These are phyloP conservation scores for Schizaphis graminum DNA, from an alignment of 2,888 invertebrate genomes.

Conservation along the genomic window DNA sequence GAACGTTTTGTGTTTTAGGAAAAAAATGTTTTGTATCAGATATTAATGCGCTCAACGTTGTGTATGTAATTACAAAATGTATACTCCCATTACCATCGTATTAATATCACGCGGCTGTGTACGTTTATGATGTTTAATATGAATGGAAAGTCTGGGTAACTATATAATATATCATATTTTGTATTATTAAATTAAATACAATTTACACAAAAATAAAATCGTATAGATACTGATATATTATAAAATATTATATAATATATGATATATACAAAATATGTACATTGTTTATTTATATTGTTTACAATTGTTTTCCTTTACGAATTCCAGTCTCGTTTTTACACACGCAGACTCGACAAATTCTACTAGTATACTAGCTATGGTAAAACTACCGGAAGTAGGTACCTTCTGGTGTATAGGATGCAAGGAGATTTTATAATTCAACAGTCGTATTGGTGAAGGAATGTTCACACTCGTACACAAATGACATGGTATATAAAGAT, in stretches of 20 bases:
- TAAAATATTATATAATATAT: too few species aligned
- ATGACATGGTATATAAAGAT: neutral
- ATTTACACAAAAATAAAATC: neutral
- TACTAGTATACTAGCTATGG: neutral
- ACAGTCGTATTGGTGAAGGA: neutral
- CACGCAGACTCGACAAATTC: neutral
- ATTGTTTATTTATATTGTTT: neutral
- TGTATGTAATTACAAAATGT: neutral
- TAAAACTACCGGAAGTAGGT: neutral
- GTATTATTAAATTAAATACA: neutral
- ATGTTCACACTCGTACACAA: neutral
- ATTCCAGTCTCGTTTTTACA: neutral
- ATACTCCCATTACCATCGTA: neutral
- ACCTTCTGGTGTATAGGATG: neutral
- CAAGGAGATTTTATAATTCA: neutral
- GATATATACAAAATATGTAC: neutral
- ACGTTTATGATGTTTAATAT: neutral
- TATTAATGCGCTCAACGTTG: neutral
- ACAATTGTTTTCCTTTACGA: neutral
- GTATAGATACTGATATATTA: neutral
- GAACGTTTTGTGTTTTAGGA: neutral
- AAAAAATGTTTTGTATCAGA: neutral
- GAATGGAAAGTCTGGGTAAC: neutral
- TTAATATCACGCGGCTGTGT: neutral
- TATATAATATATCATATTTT: neutral